Evolutionary conservation across 35 echinoderm and acorn worm genomes (phyloP).

Genomic region (Acanthaster planci): DNA sequence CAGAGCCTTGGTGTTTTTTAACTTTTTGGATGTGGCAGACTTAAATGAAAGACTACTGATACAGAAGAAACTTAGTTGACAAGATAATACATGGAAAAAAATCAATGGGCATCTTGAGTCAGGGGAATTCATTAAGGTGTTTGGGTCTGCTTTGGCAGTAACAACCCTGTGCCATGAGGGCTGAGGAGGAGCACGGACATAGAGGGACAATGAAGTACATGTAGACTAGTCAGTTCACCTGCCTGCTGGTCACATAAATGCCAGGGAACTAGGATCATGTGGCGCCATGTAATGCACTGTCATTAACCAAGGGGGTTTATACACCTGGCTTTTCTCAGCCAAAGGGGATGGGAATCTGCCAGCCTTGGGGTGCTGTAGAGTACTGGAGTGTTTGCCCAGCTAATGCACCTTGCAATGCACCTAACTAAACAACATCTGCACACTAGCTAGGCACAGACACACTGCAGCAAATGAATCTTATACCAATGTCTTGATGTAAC

Average conservation of each 20-base stretch:
- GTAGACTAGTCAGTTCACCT: not conserved
- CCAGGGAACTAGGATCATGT: not conserved
- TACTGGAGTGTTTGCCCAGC: conserved; percentile 15
- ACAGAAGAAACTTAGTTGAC: not conserved
- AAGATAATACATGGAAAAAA: conserved; percentile 11
- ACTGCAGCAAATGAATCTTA: too few species aligned
- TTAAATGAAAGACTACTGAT: too few species aligned
- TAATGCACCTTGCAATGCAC: conserved; percentile 15
- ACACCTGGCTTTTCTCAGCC: conserved; percentile 21
- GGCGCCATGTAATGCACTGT: conserved; percentile 27
- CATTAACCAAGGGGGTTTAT: conserved; percentile 24
- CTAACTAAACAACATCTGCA: conserved; percentile 7
- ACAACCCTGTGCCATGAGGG: not conserved
- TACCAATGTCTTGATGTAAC: too few species aligned
- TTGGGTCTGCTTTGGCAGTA: not conserved
- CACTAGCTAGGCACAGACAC: too few species aligned
- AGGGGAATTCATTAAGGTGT: not conserved
- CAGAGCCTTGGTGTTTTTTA: too few species aligned
- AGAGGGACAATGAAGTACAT: not conserved
- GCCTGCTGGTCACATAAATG: conserved; percentile 24
- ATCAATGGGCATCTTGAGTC: conserved; percentile 22
- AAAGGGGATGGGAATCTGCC: conserved; percentile 2
- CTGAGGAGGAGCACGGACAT: not conserved
- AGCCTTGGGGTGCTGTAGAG: conserved; percentile 2
- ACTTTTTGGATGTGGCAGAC: too few species aligned